Evolutionary conservation across 64 coral and sea anemone species (phyloP).

Genomic region (Astreopora myriophthalma): DNA sequence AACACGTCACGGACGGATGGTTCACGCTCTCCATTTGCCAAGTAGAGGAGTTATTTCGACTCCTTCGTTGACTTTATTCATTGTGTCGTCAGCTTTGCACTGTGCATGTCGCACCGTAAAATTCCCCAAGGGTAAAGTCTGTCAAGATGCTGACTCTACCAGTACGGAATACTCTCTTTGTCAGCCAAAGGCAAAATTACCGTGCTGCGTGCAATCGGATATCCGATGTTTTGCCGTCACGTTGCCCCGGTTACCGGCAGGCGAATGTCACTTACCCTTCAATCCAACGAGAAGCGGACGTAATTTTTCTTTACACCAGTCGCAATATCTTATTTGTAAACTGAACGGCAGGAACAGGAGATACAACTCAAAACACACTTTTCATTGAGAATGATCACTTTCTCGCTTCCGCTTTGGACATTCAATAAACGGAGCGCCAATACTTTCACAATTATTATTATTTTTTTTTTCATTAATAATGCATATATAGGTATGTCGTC

Average conservation of each 20-base stretch:
- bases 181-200: neutral
- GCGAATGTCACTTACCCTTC: neutral
- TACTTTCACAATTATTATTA: neutral
- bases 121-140: neutral
- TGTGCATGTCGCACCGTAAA: neutral
- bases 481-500: neutral
- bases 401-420: neutral
- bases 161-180: neutral
- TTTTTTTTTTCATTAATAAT: neutral
- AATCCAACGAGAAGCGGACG: neutral
- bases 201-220: neutral
- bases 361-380: neutral
- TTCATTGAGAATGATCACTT: constrained; percentile 3
- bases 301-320: neutral
- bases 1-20: neutral
- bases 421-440: neutral
- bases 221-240: constrained; percentile 30
- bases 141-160: neutral
- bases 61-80: neutral
- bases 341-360: neutral
- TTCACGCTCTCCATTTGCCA: neutral
- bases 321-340: neutral
- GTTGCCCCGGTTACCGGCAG: neutral
- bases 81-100: neutral
- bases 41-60: neutral